These are phyloP conservation scores for Pedicia rivosa DNA, from an alignment of 2,888 invertebrate genomes.

Conservation along the genomic window DNA sequence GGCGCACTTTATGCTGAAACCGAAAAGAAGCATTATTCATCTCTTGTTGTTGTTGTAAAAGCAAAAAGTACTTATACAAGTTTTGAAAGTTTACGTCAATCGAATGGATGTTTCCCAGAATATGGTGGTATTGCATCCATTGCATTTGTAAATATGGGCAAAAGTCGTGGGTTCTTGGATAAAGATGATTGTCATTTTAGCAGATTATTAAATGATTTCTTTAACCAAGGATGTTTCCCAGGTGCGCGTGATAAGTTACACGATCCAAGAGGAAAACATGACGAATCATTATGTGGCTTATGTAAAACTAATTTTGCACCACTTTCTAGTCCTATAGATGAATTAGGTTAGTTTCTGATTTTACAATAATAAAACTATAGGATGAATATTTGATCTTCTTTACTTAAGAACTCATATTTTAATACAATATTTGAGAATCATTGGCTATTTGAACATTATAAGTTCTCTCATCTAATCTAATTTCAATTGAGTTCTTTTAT, in stretches of 20 bases:
- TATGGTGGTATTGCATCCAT: slow-evolving; percentile 52
- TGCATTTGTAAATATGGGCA: slow-evolving; percentile 40
- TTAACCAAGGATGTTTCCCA: slow-evolving; percentile 42
- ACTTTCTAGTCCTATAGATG: no score
- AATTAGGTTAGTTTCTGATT: no score
- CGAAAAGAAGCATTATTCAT: slow-evolving; percentile 29
- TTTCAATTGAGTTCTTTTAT: no score
- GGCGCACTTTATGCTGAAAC: slow-evolving; percentile 44
- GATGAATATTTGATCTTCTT: no score
- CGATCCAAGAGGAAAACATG: slow-evolving; percentile 21
- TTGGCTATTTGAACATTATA: no score
- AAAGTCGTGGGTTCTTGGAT: slow-evolving; percentile 31
- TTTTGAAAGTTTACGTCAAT: slow-evolving; percentile 38
- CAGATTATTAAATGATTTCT: slow-evolving; percentile 36
- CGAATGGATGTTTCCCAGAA: slow-evolving; percentile 47
- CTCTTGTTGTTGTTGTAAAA: slow-evolving; percentile 38
- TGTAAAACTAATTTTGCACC: slow-evolving; percentile 13
- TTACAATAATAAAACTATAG: no score
- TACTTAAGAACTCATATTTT: no score
- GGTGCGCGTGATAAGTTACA: slow-evolving; percentile 37
- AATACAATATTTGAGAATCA: no score
- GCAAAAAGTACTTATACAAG: slow-evolving; percentile 28
- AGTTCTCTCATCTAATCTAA: no score
- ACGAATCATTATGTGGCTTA: slow-evolving; percentile 21
- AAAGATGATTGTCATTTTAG: slow-evolving; percentile 40